These are phyloP conservation scores for Hemicentrotus pulcherrimus DNA, from an alignment of 35 echinoderm and acorn worm genomes.

Conservation along the genomic window DNA sequence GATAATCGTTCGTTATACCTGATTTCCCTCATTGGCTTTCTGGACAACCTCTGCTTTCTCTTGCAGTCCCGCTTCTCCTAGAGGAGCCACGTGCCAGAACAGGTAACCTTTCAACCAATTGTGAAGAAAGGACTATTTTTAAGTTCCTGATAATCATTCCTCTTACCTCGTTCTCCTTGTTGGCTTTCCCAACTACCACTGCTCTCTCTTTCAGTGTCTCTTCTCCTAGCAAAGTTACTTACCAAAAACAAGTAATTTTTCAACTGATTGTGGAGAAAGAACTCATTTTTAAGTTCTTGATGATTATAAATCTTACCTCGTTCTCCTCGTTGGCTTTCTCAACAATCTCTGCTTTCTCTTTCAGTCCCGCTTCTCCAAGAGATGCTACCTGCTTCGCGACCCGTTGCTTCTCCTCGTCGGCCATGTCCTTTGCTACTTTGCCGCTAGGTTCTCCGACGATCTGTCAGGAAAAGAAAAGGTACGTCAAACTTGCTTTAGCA, in stretches of 20 bases:
- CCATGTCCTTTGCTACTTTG: slow-evolving; percentile 72
- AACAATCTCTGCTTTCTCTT: slow-evolving; percentile 50
- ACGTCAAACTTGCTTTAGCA: no score
- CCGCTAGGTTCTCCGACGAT: slow-evolving; percentile 92
- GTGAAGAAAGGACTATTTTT: no score
- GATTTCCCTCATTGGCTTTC: slow-evolving; percentile 79
- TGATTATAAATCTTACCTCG: slow-evolving; percentile 90
- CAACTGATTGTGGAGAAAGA: no score
- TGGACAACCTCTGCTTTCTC: slow-evolving; percentile 56
- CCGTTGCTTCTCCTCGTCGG: slow-evolving; percentile 78
- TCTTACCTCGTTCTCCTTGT: slow-evolving; percentile 69
- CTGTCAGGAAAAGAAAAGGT: slow-evolving; percentile 21
- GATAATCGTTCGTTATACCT: slow-evolving; percentile 54
- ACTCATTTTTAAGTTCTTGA: no score
- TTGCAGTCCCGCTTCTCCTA: slow-evolving; percentile 82
- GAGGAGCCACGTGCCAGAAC: slow-evolving; percentile 59
- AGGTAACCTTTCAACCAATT: no score
- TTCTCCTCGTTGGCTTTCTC: slow-evolving; percentile 81
- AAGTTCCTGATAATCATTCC: neutral
- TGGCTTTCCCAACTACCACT: slow-evolving; percentile 62
- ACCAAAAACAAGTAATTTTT: no score
- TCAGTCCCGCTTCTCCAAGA: slow-evolving; percentile 83
- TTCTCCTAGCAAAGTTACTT: no score
- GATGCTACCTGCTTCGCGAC: slow-evolving; percentile 74
- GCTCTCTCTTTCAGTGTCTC: slow-evolving; percentile 67